Base-by-base conservation (phyloP, 1,140 invertebrate genomes). In the Myzus persicae region DNA sequence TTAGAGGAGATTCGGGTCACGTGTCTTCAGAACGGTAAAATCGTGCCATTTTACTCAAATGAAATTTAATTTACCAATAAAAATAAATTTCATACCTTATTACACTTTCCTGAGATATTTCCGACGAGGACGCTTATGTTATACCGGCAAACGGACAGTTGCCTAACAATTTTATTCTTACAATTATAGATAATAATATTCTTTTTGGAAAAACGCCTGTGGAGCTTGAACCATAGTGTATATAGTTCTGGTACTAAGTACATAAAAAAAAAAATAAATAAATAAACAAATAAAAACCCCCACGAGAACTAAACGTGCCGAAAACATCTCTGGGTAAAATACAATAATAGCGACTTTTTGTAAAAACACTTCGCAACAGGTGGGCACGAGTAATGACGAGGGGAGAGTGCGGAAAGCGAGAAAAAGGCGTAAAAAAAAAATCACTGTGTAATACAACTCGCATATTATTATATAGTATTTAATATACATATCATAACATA, bases 361-460 rank as follows among this genome's bases (percentile, higher is more conserved):
- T 76, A 76, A 76, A 76, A 76, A 76, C 59, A 76, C 14, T n/a
- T 76, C n/a, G 59, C 59, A 76, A 76, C 59, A 76, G 59, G 59
- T 76, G 59, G 31, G 59, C 31, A n/a, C 59, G 11, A 76, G 31
- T 76, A 76, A 76, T 76, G 59, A 76, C 14, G 54, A 26, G 11
- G 14, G 22, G n/a, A 67, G 4, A 76, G n/a, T n/a, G 14, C 14
- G 59, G 22, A 76, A 76, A 76, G 3, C 14, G 59, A n/a, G 31
- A 14, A n/a, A 76, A 76, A 1, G 14, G 31, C 1, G n/a, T 14
- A 67, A 76, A 76, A 76, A 76, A 59, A 44, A 44, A 76, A 76
- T n/a, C 31, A 67, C 31, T n/a, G 14, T n/a, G 11, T n/a, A 76
- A 76, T 76, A 76, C 14, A n/a, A 76, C 31, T 76, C 11, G n/a